Percentiles rank a stretch among this genome's conserved stretches.
phyloP scores from a whole-genome alignment of 2,113 vertebrate species.

The Scytalopus superciliaris region DNA sequence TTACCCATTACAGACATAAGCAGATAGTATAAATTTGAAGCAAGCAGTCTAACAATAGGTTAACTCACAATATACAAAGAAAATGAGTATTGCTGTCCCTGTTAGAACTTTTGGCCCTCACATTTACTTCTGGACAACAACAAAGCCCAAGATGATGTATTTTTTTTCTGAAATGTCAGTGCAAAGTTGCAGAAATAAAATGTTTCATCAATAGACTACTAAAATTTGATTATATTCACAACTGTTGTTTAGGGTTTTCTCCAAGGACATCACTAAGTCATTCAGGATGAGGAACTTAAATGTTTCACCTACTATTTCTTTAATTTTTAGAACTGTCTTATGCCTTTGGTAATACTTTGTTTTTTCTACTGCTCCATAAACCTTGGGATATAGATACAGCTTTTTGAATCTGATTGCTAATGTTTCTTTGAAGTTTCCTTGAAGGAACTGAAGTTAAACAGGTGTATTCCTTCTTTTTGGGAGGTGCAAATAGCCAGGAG shows the following conservation, averaged over 20 bases:
- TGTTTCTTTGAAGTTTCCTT: not conserved
- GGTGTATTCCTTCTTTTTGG: not conserved
- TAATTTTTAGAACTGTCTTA: not conserved
- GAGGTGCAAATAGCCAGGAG: not conserved
- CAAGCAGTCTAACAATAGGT: not conserved
- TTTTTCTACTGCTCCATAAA: not conserved
- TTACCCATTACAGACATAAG: not conserved
- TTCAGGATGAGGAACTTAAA: not conserved
- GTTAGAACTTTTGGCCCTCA: not conserved
- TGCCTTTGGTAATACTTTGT: not conserved
- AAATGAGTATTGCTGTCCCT: fast-evolving
- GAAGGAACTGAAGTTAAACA: not conserved
- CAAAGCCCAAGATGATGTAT: not conserved
- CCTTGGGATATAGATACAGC: not conserved
- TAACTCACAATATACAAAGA: not conserved
- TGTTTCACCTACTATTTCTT: not conserved
- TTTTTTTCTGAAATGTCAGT: not conserved
- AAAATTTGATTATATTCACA: not conserved
- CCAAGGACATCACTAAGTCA: not conserved
- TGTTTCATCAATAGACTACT: not conserved
- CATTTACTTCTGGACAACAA: not conserved
- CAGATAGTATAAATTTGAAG: not conserved
- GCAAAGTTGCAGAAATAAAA: not conserved
- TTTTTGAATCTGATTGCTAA: not conserved
- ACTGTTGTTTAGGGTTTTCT: not conserved